A percentile compares a stretch with the other conserved stretches of the same genome.
phyloP scores from a whole-genome alignment of 2,888 invertebrate species.

The Melanostoma mellinum region DNA sequence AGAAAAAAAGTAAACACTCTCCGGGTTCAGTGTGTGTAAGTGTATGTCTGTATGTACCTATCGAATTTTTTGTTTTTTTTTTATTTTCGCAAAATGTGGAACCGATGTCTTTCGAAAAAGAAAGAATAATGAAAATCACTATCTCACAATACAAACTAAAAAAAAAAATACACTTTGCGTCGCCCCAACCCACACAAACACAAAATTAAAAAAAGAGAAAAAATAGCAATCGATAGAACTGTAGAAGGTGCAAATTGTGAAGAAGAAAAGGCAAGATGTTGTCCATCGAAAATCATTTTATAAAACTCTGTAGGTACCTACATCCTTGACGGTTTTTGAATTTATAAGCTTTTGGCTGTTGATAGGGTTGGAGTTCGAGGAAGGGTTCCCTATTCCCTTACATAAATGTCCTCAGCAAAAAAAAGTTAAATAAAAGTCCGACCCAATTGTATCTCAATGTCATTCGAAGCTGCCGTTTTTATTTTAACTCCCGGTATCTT shows the following conservation, averaged over 20 bases:
- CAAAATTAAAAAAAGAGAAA: constrained; percentile 6
- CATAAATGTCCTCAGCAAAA: neutral
- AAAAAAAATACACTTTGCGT: neutral
- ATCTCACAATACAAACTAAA: neutral
- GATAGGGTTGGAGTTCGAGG: too few species aligned
- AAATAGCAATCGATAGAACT: constrained; percentile 31
- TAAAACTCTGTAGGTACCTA: constrained; percentile 7
- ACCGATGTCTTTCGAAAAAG: neutral
- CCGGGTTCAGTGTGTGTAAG: neutral
- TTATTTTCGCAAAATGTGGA: constrained; percentile 5
- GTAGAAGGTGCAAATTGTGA: constrained; percentile 23
- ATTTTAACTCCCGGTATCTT: neutral
- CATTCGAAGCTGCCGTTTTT: constrained; percentile 30
- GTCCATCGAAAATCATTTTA: constrained; percentile 5
- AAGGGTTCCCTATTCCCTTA: too few species aligned
- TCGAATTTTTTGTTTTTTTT: neutral
- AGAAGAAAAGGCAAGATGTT: constrained; percentile 3
- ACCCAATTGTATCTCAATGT: constrained; percentile 61
- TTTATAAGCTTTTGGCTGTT: neutral
- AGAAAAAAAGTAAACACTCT: neutral
- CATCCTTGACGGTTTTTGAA: neutral
- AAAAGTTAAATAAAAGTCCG: constrained; percentile 33
- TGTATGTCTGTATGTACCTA: neutral
- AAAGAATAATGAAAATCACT: neutral
- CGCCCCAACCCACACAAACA: constrained; percentile 4